Conservation (phyloP, 2,888 invertebrate genomes). For the Eucera pruinosa region DNA sequence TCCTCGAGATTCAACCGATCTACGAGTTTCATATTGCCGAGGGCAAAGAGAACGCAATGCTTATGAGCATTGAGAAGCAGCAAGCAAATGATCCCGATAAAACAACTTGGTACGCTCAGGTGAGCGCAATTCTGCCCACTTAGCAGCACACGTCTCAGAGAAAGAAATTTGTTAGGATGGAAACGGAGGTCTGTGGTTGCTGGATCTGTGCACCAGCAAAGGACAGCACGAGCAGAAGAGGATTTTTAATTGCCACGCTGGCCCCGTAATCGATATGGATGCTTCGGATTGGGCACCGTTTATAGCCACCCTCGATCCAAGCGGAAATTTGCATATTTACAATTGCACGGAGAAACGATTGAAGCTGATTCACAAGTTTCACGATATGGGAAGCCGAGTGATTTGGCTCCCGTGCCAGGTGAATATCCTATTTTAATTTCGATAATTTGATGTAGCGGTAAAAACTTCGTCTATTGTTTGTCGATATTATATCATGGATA, state of each 20-base stretch:
- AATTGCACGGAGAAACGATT: constrained; percentile 87
- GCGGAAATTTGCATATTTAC: constrained; percentile 90
- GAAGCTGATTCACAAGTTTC: constrained; percentile 87
- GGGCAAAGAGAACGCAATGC: constrained; percentile 77
- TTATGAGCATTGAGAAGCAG: constrained; percentile 86
- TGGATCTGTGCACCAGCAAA: constrained; percentile 87
- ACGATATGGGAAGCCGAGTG: constrained; percentile 85
- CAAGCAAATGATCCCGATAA: constrained; percentile 80
- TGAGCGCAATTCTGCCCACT: constrained; percentile 84
- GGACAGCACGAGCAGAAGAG: constrained; percentile 84
- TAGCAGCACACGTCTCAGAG: too few relatives aligned
- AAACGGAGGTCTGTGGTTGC: constrained; percentile 92
- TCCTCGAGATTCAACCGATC: constrained; percentile 93
- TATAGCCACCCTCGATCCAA: constrained; percentile 89
- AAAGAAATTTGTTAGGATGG: constrained; percentile 88
- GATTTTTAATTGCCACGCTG: constrained; percentile 90
- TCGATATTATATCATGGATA: too few relatives aligned
- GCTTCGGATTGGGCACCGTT: constrained; percentile 89
- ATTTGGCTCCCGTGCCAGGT: constrained; percentile 91
- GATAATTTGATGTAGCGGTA: constrained; percentile 13
- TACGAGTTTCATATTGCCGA: constrained; percentile 90
- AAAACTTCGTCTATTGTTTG: too few relatives aligned
- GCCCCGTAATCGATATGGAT: constrained; percentile 89
- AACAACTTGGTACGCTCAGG: constrained; percentile 91
- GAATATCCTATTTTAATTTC: constrained; percentile 44